These are phyloP conservation scores for Urocyon cinereoargenteus DNA, from an alignment of 2,797 vertebrate species.

Conservation along the genomic window DNA sequence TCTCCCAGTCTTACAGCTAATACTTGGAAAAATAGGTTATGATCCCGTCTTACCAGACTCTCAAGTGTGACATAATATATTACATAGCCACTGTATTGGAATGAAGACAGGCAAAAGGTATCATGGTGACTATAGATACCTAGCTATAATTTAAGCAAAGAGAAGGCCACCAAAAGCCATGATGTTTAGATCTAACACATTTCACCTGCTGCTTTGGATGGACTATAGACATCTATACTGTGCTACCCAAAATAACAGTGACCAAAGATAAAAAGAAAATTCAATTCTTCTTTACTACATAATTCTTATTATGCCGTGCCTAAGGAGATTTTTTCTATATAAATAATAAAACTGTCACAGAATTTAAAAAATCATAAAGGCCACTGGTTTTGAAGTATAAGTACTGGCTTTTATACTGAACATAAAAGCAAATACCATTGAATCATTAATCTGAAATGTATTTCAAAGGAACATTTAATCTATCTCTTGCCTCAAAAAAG, in stretches of 20 bases:
- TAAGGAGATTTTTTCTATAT: slow-evolving; percentile 45
- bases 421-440: slow-evolving; percentile 58
- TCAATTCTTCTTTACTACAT: background rate
- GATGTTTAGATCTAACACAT: background rate
- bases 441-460: slow-evolving; percentile 69
- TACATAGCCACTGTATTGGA: background rate
- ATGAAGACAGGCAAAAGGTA: background rate
- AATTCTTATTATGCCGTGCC: background rate
- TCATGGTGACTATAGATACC: background rate
- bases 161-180: background rate
- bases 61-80: background rate
- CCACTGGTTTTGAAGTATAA: slow-evolving; percentile 59
- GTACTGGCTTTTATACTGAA: slow-evolving; percentile 64
- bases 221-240: background rate
- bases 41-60: background rate
- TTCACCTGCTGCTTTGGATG: background rate
- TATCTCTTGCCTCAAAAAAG: slow-evolving; percentile 33
- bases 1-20: background rate
- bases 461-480: slow-evolving; percentile 66
- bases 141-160: background rate
- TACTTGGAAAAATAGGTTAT: background rate
- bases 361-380: slow-evolving; percentile 57
- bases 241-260: background rate
- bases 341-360: slow-evolving; percentile 56
- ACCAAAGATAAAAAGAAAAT: slow-evolving; percentile 46